These are phyloP conservation scores for Manduca sexta DNA, from an alignment of 1,140 invertebrate genomes.

Conservation along the genomic window DNA sequence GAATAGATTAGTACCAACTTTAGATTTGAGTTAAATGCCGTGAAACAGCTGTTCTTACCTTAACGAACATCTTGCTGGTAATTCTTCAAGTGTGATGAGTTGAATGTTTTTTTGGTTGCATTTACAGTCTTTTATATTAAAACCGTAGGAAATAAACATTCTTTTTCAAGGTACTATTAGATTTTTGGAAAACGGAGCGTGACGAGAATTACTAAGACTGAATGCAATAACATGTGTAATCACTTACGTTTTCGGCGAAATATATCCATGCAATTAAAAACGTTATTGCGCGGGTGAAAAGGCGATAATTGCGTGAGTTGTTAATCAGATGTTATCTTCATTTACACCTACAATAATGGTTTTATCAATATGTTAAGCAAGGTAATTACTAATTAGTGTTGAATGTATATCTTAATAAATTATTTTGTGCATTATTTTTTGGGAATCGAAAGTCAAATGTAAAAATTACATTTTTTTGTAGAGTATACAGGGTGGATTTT, in stretches of 20 bases:
- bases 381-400: background rate
- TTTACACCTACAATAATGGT: background rate
- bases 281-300: background rate
- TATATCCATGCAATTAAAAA: background rate
- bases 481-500: no score
- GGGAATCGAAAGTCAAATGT: no score
- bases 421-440: no score
- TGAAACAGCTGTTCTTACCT: constrained; percentile 13
- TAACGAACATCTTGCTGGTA: constrained; percentile 24
- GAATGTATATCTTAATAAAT: no score
- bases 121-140: constrained; percentile 25
- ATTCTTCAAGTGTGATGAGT: constrained; percentile 20
- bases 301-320: background rate
- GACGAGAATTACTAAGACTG: constrained; percentile 20
- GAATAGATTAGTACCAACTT: background rate
- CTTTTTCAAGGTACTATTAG: constrained; percentile 21
- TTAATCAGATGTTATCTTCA: constrained; percentile 6
- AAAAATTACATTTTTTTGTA: no score
- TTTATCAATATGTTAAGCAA: background rate
- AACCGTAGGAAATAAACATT: constrained; percentile 21
- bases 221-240: constrained; percentile 13
- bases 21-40: background rate
- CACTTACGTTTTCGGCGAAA: constrained; percentile 2
- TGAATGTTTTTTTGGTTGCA: constrained; percentile 18
- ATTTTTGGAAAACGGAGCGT: constrained; percentile 26